Evolutionary conservation across 2,888 invertebrate genomes (phyloP).

Genomic region (Drosophila aldrichi): DNA sequence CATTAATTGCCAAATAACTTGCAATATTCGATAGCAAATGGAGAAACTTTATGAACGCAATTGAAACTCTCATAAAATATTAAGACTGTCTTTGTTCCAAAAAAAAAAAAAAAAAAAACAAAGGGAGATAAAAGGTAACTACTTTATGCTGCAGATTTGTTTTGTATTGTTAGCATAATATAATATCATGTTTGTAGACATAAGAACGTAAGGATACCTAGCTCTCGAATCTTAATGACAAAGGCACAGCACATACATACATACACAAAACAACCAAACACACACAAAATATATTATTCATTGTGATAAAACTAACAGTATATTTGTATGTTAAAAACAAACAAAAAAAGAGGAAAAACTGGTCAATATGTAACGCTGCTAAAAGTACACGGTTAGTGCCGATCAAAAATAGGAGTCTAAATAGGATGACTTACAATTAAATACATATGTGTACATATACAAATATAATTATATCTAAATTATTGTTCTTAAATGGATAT

Average conservation of each 20-base stretch:
- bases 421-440: conserved; percentile 38
- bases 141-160: conserved; percentile 42
- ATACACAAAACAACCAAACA: conserved; percentile 34
- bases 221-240: conserved; percentile 37
- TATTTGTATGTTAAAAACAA: conserved; percentile 60
- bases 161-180: conserved; percentile 49
- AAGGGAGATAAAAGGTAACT: conserved; percentile 29
- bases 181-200: conserved; percentile 33
- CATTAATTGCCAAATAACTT: conserved; percentile 74
- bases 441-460: conserved; percentile 38
- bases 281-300: conserved; percentile 58
- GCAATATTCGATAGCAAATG: conserved; percentile 49
- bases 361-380: conserved; percentile 24
- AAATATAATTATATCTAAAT: conserved; percentile 9
- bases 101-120: conserved; percentile 35
- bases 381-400: conserved; percentile 35
- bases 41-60: conserved; percentile 45
- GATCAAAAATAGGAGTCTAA: conserved; percentile 33
- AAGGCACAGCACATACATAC: conserved; percentile 42
- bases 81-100: conserved; percentile 81
- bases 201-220: conserved; percentile 19
- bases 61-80: conserved; percentile 44
- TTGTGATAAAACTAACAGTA: conserved; percentile 76
- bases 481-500: background rate
- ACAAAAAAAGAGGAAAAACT: background rate